phyloP scores from a whole-genome alignment of 2,888 invertebrate species.

The Drosophila peninsularis region DNA sequence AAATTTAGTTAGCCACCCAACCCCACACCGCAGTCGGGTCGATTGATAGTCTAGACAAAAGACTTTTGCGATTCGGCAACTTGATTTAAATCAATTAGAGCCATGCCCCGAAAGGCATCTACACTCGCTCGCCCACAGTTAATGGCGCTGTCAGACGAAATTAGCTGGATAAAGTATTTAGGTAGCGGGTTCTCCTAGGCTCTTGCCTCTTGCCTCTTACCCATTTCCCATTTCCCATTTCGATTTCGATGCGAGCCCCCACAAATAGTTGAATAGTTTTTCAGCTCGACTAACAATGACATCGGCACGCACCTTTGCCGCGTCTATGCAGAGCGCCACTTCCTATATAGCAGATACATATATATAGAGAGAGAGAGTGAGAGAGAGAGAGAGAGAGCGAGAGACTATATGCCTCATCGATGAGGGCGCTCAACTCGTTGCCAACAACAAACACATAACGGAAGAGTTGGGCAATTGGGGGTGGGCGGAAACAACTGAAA shows the following conservation, averaged over 20 bases:
- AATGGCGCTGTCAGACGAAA: slow-evolving; percentile 69
- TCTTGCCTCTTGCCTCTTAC: neutral
- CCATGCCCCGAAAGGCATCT: slow-evolving; percentile 11
- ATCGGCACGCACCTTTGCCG: slow-evolving; percentile 65
- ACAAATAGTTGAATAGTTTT: slow-evolving; percentile 42
- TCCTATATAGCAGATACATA: slow-evolving; percentile 7
- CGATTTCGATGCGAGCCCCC: slow-evolving; percentile 35
- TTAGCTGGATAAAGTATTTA: slow-evolving; percentile 74
- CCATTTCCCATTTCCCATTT: slow-evolving; percentile 36
- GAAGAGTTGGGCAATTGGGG: slow-evolving; percentile 12
- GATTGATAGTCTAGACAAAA: slow-evolving; percentile 69
- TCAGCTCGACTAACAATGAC: slow-evolving; percentile 47
- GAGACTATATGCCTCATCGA: slow-evolving; percentile 6
- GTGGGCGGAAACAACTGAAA: slow-evolving; percentile 22
- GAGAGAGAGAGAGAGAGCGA: neutral
- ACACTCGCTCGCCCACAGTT: slow-evolving; percentile 12
- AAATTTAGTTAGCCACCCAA: slow-evolving; percentile 25
- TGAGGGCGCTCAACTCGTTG: slow-evolving; percentile 79
- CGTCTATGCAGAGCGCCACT: slow-evolving; percentile 9
- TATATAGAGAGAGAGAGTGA: neutral
- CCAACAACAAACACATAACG: slow-evolving; percentile 77
- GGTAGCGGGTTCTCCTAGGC: slow-evolving; percentile 27
- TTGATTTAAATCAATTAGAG: slow-evolving; percentile 80
- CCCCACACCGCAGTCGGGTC: slow-evolving; percentile 5
- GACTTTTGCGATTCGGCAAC: slow-evolving; percentile 55